These are phyloP conservation scores for Styela clava DNA, from an alignment of 23 tunicate species.

Conservation along the genomic window DNA sequence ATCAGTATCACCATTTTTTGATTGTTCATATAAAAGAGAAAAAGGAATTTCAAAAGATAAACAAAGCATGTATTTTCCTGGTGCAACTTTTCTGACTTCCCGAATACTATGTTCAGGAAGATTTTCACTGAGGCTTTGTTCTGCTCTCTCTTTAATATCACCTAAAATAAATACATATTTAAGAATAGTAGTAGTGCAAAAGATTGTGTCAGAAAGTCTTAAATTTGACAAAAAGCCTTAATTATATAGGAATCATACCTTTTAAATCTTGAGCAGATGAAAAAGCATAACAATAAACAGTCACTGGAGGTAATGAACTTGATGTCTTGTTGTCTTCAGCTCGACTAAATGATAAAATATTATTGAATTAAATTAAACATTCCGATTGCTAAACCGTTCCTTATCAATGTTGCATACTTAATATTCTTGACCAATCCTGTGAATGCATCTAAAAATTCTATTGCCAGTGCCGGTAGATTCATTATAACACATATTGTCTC, in stretches of 20 bases:
- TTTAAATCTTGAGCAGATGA: slow-evolving; percentile 17
- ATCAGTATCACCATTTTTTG: no score
- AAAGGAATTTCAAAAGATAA: slow-evolving; percentile 5
- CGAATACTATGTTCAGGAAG: slow-evolving; percentile 16
- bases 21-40: not conserved
- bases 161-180: not conserved
- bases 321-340: not conserved
- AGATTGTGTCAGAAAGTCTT: not conserved
- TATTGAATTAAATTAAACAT: not conserved
- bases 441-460: slow-evolving; percentile 59
- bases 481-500: slow-evolving; percentile 21
- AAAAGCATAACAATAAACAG: slow-evolving; percentile 19
- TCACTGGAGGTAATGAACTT: not conserved
- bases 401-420: not conserved
- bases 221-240: not conserved
- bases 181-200: not conserved
- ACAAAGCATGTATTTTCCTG: slow-evolving; percentile 13
- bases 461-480: slow-evolving; percentile 50
- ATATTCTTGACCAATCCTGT: slow-evolving; percentile 7
- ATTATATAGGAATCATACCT: not conserved
- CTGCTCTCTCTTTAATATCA: slow-evolving; percentile 18
- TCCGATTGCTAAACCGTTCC: not conserved
- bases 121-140: not conserved
- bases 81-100: slow-evolving; percentile 24
- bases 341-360: no score